These are phyloP conservation scores for Conus canariensis DNA, from an alignment of 2,888 invertebrate genomes.

Conservation along the genomic window DNA sequence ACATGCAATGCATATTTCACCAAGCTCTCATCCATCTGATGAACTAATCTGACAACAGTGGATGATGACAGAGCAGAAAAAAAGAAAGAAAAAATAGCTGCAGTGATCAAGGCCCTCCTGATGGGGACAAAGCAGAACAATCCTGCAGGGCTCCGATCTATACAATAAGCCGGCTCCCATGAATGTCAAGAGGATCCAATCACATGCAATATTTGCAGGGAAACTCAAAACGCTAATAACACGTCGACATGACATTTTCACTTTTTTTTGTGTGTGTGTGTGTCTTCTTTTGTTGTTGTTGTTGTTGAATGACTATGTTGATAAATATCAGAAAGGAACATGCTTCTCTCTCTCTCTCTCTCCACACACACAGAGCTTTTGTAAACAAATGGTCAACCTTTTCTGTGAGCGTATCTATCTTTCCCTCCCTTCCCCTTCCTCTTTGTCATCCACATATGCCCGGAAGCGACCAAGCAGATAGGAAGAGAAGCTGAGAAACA, in stretches of 20 bases:
- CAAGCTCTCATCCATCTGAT: too few relatives aligned
- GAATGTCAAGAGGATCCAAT: conserved; percentile 16
- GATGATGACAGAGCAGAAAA: not conserved
- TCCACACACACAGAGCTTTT: too few relatives aligned
- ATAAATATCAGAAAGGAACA: too few relatives aligned
- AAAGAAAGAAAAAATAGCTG: not conserved
- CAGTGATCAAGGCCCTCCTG: not conserved
- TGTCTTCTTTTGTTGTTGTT: not conserved
- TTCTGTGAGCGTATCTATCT: too few relatives aligned
- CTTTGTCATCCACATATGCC: too few relatives aligned
- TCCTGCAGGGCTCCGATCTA: not conserved
- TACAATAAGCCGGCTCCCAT: not conserved
- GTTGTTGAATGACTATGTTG: not conserved
- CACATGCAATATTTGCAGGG: not conserved
- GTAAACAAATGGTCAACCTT: too few relatives aligned
- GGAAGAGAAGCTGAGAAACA: too few relatives aligned
- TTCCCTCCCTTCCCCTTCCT: too few relatives aligned
- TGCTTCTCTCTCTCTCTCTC: too few relatives aligned
- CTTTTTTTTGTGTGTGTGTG: not conserved
- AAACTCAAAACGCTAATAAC: not conserved
- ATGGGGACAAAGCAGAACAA: not conserved
- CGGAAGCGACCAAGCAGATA: too few relatives aligned
- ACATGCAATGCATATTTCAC: too few relatives aligned
- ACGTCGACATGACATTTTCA: not conserved
- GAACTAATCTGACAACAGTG: not conserved